Evolutionary conservation across 2,888 invertebrate genomes (phyloP), one percentile per base, ranked within the genome.

Genomic region (Drosophila vallismaia): DNA sequence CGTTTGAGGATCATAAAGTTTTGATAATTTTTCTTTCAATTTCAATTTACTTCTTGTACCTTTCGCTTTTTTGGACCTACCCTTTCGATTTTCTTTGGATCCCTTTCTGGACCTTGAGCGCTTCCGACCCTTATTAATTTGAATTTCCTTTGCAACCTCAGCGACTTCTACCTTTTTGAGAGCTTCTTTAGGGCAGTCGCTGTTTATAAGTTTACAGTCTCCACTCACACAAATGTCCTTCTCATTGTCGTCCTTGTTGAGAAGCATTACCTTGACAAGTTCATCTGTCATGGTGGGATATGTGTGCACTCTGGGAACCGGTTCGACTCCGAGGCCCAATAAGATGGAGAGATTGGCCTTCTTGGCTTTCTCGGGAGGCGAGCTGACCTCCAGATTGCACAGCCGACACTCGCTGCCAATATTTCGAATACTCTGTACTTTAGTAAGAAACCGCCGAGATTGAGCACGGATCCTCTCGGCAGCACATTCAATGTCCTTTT

Each of bases 401-500:
- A 76, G 50, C 1, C 63, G 19, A 42, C 83, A 87, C 3, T 33
- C 38, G 0, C 26, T 19, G 2, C n/a, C n/a, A 0, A 14, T 6
- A 2, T 3, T 40, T 0, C 48, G 8, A 0, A 55, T 12, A 19
- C 9, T 28, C 0, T n/a, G 42, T 40, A 71, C 6, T 33, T 52
- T 1, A 1, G 6, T 10, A 0, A 67, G 10, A 2, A 77, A 56
- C 1, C 38, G 38, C 0, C 6, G n/a, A 0, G 59, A 56, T 1
- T 68, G 48, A 2, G 12, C 8, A 0, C 42, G 42, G 9, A 71
- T 38, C 28, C 48, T 49, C 0, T 57, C n/a, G 0, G 66, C 68
- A 3, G 74, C 70, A 0, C 28, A 3, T 3, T 67, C 26, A 0
- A 81, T 63, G 9, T 78, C 79, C 0, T 9, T 28, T 53, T 85